phyloP scores from a whole-genome alignment of 2,888 invertebrate species.

The Cyrtodaria siliqua region DNA sequence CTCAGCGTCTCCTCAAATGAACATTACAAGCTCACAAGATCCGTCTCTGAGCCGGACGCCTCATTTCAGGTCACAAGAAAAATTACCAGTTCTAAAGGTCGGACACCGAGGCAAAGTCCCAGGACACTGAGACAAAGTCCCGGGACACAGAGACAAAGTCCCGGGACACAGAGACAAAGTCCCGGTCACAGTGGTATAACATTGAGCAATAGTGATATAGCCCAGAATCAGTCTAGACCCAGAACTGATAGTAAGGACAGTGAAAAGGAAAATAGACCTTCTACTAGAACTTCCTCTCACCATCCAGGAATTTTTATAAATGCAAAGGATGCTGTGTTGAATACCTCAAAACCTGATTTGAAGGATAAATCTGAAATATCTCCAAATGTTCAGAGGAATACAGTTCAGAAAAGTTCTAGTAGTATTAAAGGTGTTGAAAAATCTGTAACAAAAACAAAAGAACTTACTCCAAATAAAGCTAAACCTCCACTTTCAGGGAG shows the following conservation, averaged over 20 bases:
- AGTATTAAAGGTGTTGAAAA: no score
- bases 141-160: no score
- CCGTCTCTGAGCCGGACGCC: slow-evolving; percentile 75
- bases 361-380: slow-evolving; percentile 2
- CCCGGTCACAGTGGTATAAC: not conserved
- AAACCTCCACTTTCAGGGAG: not conserved
- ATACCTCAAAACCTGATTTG: slow-evolving; percentile 3
- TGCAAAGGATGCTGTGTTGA: not conserved
- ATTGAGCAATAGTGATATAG: slow-evolving; percentile 23
- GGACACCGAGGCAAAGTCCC: slow-evolving; percentile 2
- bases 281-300: no score
- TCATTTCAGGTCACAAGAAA: slow-evolving; percentile 22
- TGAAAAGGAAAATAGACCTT: slow-evolving; percentile 81
- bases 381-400: not conserved
- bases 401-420: no score
- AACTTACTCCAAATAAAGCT: not conserved
- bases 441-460: no score
- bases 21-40: slow-evolving; percentile 70
- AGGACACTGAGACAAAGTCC: slow-evolving; percentile 14
- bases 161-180: slow-evolving; percentile 1
- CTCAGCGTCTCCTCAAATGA: slow-evolving; percentile 62
- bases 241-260: slow-evolving; percentile 77
- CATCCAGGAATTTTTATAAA: no score
- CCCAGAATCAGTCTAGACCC: slow-evolving; percentile 14
- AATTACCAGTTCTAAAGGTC: slow-evolving; percentile 15